Conservation (phyloP, 2,113 vertebrate species). For the Gracilinanus agilis region DNA sequence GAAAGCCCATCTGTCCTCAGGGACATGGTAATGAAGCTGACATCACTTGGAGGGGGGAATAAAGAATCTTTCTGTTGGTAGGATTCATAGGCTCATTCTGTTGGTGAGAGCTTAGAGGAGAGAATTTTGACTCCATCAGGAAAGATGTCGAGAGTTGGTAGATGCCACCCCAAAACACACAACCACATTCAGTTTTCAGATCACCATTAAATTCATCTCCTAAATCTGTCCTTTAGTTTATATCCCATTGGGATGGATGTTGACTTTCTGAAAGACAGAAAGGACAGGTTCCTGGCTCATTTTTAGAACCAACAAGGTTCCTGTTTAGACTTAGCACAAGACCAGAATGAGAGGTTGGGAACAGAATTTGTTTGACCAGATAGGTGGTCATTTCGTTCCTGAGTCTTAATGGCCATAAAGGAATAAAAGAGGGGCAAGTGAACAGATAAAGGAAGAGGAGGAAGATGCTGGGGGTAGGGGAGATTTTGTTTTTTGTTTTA, state of each 20-base stretch:
- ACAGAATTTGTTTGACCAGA: not conserved
- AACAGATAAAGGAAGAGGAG: not conserved
- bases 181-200: not conserved
- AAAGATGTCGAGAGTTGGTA: not conserved
- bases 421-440: not conserved
- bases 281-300: not conserved
- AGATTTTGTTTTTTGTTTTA: not conserved
- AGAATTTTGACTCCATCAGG: slow-evolving; percentile 20
- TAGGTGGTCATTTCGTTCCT: not conserved
- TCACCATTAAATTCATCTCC: not conserved
- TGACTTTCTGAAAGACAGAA: not conserved
- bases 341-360: not conserved
- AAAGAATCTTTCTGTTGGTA: slow-evolving; percentile 46
- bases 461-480: not conserved
- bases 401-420: not conserved
- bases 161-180: not conserved
- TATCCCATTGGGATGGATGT: not conserved
- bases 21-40: not conserved
- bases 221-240: not conserved
- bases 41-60: slow-evolving; percentile 14
- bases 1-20: not conserved
- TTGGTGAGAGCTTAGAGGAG: not conserved
- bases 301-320: not conserved
- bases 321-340: not conserved
- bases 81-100: slow-evolving; percentile 20